Evolutionary conservation across 2,888 invertebrate genomes (phyloP).

Genomic region (Trilocha varians): DNA sequence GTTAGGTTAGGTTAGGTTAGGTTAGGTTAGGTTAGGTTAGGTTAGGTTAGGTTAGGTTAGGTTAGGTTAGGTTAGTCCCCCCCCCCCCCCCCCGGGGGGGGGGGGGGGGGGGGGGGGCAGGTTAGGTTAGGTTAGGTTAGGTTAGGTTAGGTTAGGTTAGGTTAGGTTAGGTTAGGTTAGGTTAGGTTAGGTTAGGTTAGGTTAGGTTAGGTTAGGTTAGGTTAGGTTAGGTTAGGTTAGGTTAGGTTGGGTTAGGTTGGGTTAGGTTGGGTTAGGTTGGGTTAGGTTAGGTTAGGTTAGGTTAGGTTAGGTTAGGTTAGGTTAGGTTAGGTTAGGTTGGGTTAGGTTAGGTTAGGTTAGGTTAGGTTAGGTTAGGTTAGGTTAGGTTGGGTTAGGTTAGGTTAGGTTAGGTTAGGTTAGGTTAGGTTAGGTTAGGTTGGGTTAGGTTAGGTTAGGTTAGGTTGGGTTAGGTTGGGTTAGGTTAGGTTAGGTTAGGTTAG

Average conservation of each 20-base stretch:
- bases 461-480: slow-evolving; percentile 11
- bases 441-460: slow-evolving; percentile 12
- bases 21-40: slow-evolving; percentile 12
- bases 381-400: slow-evolving; percentile 15
- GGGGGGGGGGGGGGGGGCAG: slow-evolving; percentile 10
- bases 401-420: slow-evolving; percentile 17
- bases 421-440: slow-evolving; percentile 12
- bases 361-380: slow-evolving; percentile 16
- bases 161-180: slow-evolving; percentile 9
- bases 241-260: slow-evolving; percentile 12
- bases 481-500: slow-evolving; percentile 12
- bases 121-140: slow-evolving; percentile 10
- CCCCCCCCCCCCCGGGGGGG: slow-evolving; percentile 6
- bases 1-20: slow-evolving; percentile 11
- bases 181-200: slow-evolving; percentile 11
- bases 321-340: slow-evolving; percentile 13
- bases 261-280: slow-evolving; percentile 14
- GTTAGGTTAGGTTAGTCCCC: slow-evolving; percentile 5
- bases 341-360: slow-evolving; percentile 15
- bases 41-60: slow-evolving; percentile 11
- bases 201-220: slow-evolving; percentile 12
- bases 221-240: slow-evolving; percentile 12
- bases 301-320: slow-evolving; percentile 15
- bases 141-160: slow-evolving; percentile 9
- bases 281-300: slow-evolving; percentile 15